Conservation (phyloP, 2,797 vertebrate species). For the Prionace glauca region DNA sequence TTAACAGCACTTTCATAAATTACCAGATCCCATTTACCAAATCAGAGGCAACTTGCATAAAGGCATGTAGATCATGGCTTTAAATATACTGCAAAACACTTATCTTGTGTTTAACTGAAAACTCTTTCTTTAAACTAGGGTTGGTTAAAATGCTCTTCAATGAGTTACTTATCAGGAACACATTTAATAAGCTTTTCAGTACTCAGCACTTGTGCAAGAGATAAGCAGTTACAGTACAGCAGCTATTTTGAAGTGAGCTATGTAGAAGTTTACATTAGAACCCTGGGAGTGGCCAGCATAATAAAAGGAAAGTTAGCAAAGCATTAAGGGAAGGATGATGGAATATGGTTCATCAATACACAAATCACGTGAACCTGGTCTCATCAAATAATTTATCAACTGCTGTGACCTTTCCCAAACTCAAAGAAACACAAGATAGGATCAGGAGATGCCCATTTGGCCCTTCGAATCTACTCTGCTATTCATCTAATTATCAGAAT, state of each 20-base stretch:
- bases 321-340: not conserved
- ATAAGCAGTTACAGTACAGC: not conserved
- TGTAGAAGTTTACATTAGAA: not conserved
- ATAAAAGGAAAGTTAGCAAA: not conserved
- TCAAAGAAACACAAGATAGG: no score
- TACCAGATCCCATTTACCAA: not conserved
- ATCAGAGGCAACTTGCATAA: not conserved
- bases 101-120: not conserved
- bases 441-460: no score
- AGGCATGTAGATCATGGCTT: not conserved
- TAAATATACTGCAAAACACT: not conserved
- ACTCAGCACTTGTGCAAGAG: not conserved
- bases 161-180: not conserved
- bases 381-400: not conserved
- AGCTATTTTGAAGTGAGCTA: not conserved
- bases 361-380: not conserved
- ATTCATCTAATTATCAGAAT: no score
- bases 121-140: not conserved
- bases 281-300: not conserved
- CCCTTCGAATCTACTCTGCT: no score
- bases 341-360: not conserved
- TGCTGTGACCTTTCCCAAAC: not conserved
- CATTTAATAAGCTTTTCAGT: slow-evolving; percentile 1
- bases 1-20: not conserved
- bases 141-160: not conserved